Percentiles rank a stretch among this genome's conserved stretches.
Evolutionary conservation across 2,797 vertebrate genomes (phyloP).

Genomic region (Sphaeramia orbicularis): DNA sequence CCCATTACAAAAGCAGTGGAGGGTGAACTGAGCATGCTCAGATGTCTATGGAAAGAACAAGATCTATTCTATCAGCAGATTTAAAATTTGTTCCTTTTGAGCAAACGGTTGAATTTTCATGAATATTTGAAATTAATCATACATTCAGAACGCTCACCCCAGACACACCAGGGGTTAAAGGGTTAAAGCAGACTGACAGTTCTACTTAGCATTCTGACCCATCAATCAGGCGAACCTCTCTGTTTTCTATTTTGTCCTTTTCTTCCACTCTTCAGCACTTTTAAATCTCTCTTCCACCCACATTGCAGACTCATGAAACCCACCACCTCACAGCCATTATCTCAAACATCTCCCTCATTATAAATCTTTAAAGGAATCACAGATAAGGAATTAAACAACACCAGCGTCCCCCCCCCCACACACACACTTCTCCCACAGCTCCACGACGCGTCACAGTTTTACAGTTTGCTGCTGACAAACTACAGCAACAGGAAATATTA

Average conservation of each 20-base stretch:
- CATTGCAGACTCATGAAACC: not conserved
- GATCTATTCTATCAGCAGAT: too few species aligned
- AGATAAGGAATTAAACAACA: constrained; percentile 29
- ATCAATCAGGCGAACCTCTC: not conserved
- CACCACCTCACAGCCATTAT: constrained; percentile 1
- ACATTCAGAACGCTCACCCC: too few species aligned
- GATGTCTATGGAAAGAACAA: too few species aligned
- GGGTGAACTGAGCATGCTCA: too few species aligned
- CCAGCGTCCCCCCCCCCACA: not conserved
- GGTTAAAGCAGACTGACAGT: not conserved
- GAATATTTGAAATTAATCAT: too few species aligned
- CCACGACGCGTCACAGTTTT: not conserved
- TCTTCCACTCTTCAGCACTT: not conserved
- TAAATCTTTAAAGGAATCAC: constrained; percentile 23
- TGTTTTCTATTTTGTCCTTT: not conserved
- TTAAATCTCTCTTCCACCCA: not conserved
- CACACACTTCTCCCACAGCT: not conserved
- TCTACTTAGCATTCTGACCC: not conserved
- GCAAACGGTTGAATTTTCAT: too few species aligned
- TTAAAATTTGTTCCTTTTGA: too few species aligned
- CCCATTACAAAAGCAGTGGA: too few species aligned
- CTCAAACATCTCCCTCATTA: constrained; percentile 3
- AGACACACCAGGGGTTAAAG: too few species aligned
- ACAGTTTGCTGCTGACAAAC: not conserved
- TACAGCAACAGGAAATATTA: not conserved